Evolutionary conservation across 1,140 invertebrate species (phyloP).

Genomic region (Drosophila takahashii): DNA sequence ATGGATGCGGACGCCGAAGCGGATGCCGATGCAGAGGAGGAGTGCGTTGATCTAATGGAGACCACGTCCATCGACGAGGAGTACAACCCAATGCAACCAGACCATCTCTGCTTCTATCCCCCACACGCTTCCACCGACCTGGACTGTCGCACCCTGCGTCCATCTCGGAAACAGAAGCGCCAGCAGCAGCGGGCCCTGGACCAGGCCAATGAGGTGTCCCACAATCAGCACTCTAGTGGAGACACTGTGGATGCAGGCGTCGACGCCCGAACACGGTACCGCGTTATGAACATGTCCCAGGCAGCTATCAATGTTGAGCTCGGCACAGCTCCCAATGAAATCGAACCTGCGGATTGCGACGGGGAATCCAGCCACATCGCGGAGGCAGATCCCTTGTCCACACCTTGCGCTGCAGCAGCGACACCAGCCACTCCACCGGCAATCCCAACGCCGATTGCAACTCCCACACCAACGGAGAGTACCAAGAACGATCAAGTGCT

Average conservation of each 20-base stretch:
- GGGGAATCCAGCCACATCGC: background rate
- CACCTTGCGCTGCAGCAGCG: slow-evolving; percentile 3
- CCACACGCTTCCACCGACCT: slow-evolving; percentile 45
- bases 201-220: slow-evolving; percentile 7
- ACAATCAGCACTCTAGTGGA: slow-evolving; percentile 3
- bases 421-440: slow-evolving; percentile 40
- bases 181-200: slow-evolving; percentile 30
- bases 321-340: slow-evolving; percentile 43
- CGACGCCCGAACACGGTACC: slow-evolving; percentile 66
- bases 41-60: slow-evolving; percentile 84
- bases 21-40: slow-evolving; percentile 66
- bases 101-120: slow-evolving; percentile 74
- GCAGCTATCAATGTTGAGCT: slow-evolving; percentile 70
- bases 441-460: slow-evolving; percentile 45
- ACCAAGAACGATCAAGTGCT: slow-evolving; percentile 77
- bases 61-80: slow-evolving; percentile 84
- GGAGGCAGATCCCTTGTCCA: slow-evolving; percentile 2
- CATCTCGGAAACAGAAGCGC: slow-evolving; percentile 72
- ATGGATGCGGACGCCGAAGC: slow-evolving; percentile 86
- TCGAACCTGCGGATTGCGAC: slow-evolving; percentile 38
- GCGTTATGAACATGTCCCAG: slow-evolving; percentile 83
- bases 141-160: slow-evolving; percentile 71
- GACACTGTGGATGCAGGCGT: slow-evolving; percentile 27
- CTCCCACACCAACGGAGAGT: slow-evolving; percentile 67
- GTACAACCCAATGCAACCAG: slow-evolving; percentile 74